Base-by-base conservation (phyloP, 2,888 invertebrate species). In the Nemotelus pantherinus region DNA sequence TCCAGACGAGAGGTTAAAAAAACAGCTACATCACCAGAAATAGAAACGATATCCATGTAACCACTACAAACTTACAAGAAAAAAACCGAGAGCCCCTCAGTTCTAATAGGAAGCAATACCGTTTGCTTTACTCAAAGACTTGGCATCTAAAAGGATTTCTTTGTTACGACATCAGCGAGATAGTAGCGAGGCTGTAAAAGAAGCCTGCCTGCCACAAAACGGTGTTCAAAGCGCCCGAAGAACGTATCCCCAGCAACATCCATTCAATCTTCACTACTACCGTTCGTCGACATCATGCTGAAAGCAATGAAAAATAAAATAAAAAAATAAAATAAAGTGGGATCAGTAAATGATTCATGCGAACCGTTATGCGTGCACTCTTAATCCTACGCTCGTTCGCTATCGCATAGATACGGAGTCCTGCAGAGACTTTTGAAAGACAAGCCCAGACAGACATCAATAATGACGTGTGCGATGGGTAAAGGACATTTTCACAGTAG, bases 261-360 rank as follows among this genome's bases (percentile, higher is more conserved):
- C 25, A 25, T 25, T 25, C 25, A 25, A 25, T 25, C 25, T 25
- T 25, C 25, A 25, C 25, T 25, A 25, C 25, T 25, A 25, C 25
- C 25, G 25, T 25, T 25, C 25, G 25, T 25, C 25, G 25, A 25
- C 25, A 25, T 25, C 25, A 25, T 1, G 25, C 25, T 25, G 25
- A 25, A 25, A 0, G 25, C 25, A 25, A 25, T 25, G 25, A 25
- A 25, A 25, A 25, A 25, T 9, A 43, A 39, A 9, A 63, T 39
- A 63, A 39, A 63, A 63, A 43, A 25, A 63, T 43, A 43, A 41
- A 63, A 68, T 39, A 68, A 47, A 9, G 55, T 55, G 41, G 55
- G 70, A 70, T 70, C 70, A 55, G 70, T 53, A 55, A 70, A 55
- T 70, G 50, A 70, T 70, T 53, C 70, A 70, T 55, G 70, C 55